Conservation (phyloP, 2,113 vertebrate species). For the Syngnathoides biaculeatus region DNA sequence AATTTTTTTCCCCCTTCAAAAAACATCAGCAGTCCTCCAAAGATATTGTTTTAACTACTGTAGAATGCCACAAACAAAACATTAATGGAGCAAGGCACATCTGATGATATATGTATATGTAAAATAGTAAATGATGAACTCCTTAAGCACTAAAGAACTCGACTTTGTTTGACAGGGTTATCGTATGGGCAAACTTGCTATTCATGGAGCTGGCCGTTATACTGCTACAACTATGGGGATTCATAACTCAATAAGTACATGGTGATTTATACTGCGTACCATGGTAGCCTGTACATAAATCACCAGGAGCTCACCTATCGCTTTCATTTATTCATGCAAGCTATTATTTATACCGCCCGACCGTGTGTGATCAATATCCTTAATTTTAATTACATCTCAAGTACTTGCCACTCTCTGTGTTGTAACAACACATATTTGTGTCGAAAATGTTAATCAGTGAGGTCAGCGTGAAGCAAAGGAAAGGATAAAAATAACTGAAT, state of each 20-base stretch:
- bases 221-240: slow-evolving; percentile 60
- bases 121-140: slow-evolving; percentile 27
- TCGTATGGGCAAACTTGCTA: slow-evolving; percentile 57
- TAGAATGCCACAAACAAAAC: background rate
- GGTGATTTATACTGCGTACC: slow-evolving; percentile 70
- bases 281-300: slow-evolving; percentile 70
- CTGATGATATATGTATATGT: slow-evolving; percentile 20
- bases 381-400: slow-evolving; percentile 79
- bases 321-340: slow-evolving; percentile 76
- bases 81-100: background rate
- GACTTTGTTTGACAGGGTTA: slow-evolving; percentile 39
- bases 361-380: slow-evolving; percentile 74
- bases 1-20: too few species aligned
- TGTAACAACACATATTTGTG: slow-evolving; percentile 68
- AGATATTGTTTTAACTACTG: background rate
- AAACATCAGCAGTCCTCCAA: background rate
- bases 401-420: slow-evolving; percentile 64
- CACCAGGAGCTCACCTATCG: slow-evolving; percentile 73
- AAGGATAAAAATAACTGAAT: slow-evolving; percentile 39
- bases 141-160: slow-evolving; percentile 16
- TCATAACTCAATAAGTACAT: slow-evolving; percentile 79
- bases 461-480: slow-evolving; percentile 27
- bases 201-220: slow-evolving; percentile 67
- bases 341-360: slow-evolving; percentile 75
- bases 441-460: slow-evolving; percentile 73